These are phyloP conservation scores for Strongylocentrotus purpuratus DNA, from an alignment of 35 echinoderm and acorn worm species.

Conservation along the genomic window DNA sequence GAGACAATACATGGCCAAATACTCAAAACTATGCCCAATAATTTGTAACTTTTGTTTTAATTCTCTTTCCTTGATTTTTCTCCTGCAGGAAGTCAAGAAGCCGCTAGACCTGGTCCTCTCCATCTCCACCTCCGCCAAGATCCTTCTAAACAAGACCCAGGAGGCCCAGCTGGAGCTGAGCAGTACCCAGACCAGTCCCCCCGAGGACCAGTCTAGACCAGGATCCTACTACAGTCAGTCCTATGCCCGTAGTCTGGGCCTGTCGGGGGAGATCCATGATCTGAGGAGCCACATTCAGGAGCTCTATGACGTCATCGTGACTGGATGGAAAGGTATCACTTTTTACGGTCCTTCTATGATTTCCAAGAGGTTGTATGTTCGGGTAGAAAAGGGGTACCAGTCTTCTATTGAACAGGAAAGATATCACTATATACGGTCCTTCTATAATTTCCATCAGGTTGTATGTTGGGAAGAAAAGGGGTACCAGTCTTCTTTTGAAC, in stretches of 20 bases:
- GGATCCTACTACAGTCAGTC: constrained; percentile 37
- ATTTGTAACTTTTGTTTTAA: too few relatives aligned
- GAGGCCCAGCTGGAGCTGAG: constrained; percentile 66
- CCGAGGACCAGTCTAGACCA: constrained; percentile 35
- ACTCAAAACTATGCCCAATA: neutral
- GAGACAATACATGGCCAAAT: too few relatives aligned
- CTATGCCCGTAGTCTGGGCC: constrained; percentile 47
- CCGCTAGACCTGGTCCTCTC: constrained; percentile 35
- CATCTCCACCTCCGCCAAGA: constrained; percentile 60
- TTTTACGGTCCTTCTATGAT: neutral
- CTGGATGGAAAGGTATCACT: constrained; percentile 26
- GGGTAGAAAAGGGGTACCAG: too few relatives aligned
- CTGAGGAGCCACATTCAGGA: constrained; percentile 32
- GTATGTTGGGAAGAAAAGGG: too few relatives aligned
- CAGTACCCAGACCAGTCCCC: constrained; percentile 47
- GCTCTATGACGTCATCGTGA: constrained; percentile 3
- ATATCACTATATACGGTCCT: too few relatives aligned
- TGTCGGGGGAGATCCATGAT: constrained; percentile 41
- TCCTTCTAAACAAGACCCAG: constrained; percentile 64
- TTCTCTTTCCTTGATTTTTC: neutral
- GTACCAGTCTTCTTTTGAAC: too few relatives aligned
- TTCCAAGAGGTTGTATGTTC: too few relatives aligned
- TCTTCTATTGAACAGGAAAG: too few relatives aligned
- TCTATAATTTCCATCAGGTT: too few relatives aligned
- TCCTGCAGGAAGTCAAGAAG: constrained; percentile 40